Percentiles rank a stretch among this genome's conserved stretches.
These are phyloP conservation scores for Gadus chalcogrammus DNA, from an alignment of 2,113 vertebrate species.

Conservation along the genomic window DNA sequence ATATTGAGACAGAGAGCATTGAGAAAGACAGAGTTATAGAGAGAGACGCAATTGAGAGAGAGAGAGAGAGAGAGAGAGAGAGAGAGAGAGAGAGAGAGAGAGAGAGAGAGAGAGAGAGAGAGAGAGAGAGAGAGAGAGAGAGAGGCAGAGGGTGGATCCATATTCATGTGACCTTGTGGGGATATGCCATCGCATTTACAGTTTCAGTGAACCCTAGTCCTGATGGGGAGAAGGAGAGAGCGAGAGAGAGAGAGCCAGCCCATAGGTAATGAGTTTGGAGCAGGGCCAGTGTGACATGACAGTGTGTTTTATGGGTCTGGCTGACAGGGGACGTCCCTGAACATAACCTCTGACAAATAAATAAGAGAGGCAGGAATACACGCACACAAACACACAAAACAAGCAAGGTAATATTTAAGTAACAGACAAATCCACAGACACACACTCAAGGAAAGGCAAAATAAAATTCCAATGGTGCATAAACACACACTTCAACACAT, in stretches of 20 bases:
- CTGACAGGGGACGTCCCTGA: constrained; percentile 70
- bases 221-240: too few species aligned
- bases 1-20: too few species aligned
- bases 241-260: constrained; percentile 73
- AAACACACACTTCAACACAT: neutral
- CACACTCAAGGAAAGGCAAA: too few species aligned
- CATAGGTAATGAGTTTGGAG: constrained; percentile 91
- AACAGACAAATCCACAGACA: too few species aligned
- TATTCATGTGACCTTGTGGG: constrained; percentile 96
- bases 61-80: constrained; percentile 2
- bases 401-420: neutral
- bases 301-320: constrained; percentile 68
- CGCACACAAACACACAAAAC: neutral
- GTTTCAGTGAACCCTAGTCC: constrained; percentile 52
- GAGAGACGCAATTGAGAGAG: too few species aligned
- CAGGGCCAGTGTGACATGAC: constrained; percentile 92
- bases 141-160: constrained; percentile 69
- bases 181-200: constrained; percentile 62
- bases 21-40: too few species aligned
- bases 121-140: neutral
- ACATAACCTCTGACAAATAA: constrained; percentile 73
- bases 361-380: constrained; percentile 67
- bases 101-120: too few species aligned
- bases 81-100: too few species aligned
- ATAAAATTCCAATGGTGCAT: too few species aligned